Evolutionary conservation across 2,888 invertebrate genomes (phyloP), one percentile per base, ranked within the genome.

Genomic region (Oxystoma pomonae): DNA sequence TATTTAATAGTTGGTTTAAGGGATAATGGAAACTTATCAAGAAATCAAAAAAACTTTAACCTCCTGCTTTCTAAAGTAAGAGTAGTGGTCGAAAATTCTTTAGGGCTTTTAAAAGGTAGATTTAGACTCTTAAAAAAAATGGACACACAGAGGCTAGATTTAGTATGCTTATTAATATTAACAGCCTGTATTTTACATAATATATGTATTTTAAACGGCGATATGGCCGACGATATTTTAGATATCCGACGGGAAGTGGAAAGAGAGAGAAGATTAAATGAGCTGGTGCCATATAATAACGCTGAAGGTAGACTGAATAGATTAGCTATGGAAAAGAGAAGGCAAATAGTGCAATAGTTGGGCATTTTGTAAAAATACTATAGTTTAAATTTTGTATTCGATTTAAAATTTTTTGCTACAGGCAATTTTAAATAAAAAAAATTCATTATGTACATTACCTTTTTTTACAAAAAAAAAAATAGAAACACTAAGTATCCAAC

Each of bases 21-120:
- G 62, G 55, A 69, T 62, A 62, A 57, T 64, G 62, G 63, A 1
- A 20, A 56, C 19, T 58, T 67, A 52, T 64, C 58, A 17, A 16
- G 19, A 12, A 50, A 61, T 2, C 64, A 70, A 64, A 69, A 67
- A 62, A 68, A 68, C 21, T 69, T 65, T 57, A 68, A 70, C 64
- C 16, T 59, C 7, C 65, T 59, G 7, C 58, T 67, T 53, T 65
- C 59, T 58, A 62, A 71, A 61, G 19, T 20, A 2, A 55, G 69
- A 18, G 68, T 66, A 18, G 35, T 49, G 21, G 70, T 72, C 59
- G 71, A 72, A 65, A 65, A 70, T 64, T 61, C 69, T 50, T 71
- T 69, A 59, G 70, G 63, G 9, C 56, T 70, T 19, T 55, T 71
- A 53, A 70, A 70, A 65, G 68, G 72, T 20, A 35, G 70, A 55